These are phyloP conservation scores for Pygoscelis adeliae DNA, from an alignment of 2,113 vertebrate species.

Conservation along the genomic window DNA sequence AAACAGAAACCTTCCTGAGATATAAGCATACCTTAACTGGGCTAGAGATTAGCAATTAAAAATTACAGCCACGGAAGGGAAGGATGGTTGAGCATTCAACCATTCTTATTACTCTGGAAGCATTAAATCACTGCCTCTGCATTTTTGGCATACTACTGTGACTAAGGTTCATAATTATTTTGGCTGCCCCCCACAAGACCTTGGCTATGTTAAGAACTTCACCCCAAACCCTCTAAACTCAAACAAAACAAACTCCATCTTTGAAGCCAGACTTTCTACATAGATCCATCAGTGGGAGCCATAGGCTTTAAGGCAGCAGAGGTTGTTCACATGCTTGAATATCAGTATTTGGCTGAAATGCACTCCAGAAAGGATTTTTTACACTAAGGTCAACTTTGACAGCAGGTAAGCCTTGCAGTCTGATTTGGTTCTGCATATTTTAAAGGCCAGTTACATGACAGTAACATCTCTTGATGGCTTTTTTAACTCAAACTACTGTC, in stretches of 20 bases:
- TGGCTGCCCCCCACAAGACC: not conserved
- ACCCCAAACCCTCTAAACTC: not conserved
- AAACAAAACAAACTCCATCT: not conserved
- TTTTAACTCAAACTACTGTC: not conserved
- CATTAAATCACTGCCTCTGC: slow-evolving; percentile 8
- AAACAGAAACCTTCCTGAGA: not conserved
- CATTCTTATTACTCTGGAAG: not conserved
- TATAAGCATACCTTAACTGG: not conserved
- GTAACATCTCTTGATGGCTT: not conserved
- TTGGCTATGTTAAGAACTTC: not conserved
- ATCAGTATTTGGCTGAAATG: not conserved
- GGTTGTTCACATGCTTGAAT: not conserved
- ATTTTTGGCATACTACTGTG: not conserved
- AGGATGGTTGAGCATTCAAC: not conserved
- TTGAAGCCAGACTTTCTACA: not conserved
- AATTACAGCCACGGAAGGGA: not conserved
- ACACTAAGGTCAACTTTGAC: not conserved
- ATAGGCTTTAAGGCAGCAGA: not conserved
- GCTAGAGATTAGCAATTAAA: not conserved
- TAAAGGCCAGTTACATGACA: not conserved
- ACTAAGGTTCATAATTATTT: not conserved
- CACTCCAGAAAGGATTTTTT: not conserved
- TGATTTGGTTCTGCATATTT: not conserved
- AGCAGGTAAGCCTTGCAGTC: not conserved
- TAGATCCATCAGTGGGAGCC: not conserved